phyloP scores from a whole-genome alignment of 2,888 invertebrate species.

The Heliothis peltigera region DNA sequence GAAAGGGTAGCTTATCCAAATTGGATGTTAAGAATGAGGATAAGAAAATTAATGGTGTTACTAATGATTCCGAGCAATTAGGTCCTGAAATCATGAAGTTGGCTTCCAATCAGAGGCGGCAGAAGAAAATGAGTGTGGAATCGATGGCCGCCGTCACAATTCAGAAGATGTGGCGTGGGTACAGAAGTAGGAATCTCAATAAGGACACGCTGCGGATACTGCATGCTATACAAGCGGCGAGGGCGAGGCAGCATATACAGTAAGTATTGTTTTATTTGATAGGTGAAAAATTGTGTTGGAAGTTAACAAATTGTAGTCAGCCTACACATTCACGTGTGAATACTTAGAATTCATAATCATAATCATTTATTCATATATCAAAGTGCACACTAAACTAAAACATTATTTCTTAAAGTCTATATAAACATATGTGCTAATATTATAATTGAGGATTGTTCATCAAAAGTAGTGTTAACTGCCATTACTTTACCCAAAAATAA shows the following conservation, averaged over 20 bases:
- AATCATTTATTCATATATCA: too few species aligned
- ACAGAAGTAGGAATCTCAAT: slow-evolving; percentile 93
- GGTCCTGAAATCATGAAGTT: slow-evolving; percentile 80
- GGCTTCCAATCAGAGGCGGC: slow-evolving; percentile 82
- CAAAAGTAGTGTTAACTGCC: too few species aligned
- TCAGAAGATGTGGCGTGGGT: slow-evolving; percentile 96
- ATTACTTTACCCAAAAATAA: too few species aligned
- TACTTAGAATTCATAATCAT: too few species aligned
- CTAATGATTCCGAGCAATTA: slow-evolving; percentile 69
- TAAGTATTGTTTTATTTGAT: slow-evolving; percentile 79
- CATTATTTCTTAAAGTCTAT: too few species aligned
- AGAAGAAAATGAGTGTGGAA: slow-evolving; percentile 82
- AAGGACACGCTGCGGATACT: slow-evolving; percentile 91
- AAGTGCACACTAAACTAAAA: too few species aligned
- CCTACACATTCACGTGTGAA: too few species aligned
- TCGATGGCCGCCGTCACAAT: slow-evolving; percentile 93
- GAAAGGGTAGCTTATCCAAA: slow-evolving; percentile 82
- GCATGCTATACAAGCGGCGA: slow-evolving; percentile 93
- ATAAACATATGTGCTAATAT: too few species aligned
- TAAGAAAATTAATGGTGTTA: slow-evolving; percentile 76
- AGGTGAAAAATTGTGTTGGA: too few species aligned
- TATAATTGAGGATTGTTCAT: too few species aligned
- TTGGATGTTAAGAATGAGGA: slow-evolving; percentile 73
- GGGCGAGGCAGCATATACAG: slow-evolving; percentile 96
- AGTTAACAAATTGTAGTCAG: too few species aligned